phyloP scores from a whole-genome alignment of 2,113 vertebrate genomes.

The Aphyosemion australe region DNA sequence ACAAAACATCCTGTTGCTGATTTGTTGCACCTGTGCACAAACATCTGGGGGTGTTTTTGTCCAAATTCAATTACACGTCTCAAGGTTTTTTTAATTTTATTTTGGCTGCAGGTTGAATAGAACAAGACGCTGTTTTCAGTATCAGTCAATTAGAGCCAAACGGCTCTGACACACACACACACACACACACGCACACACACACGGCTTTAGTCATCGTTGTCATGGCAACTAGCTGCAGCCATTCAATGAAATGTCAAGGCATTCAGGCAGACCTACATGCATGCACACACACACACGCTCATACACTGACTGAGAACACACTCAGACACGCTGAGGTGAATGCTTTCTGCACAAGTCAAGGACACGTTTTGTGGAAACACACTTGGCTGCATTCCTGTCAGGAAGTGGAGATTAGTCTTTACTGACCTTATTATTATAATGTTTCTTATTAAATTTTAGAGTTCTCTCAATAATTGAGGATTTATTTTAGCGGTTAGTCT shows the following conservation, averaged over 20 bases:
- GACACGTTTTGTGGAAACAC: neutral
- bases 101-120: constrained; percentile 34
- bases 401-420: neutral
- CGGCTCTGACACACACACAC: constrained; percentile 11
- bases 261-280: constrained; percentile 37
- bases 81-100: constrained; percentile 8
- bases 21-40: neutral
- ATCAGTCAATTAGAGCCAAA: constrained; percentile 40
- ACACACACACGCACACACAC: constrained; percentile 5
- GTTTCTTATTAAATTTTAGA: constrained; percentile 8
- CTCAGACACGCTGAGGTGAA: constrained; percentile 15
- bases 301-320: neutral
- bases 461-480: neutral
- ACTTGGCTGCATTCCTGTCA: neutral
- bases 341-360: constrained; percentile 5
- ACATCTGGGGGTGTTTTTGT: neutral
- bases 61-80: constrained; percentile 40
- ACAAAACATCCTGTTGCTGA: neutral
- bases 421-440: neutral
- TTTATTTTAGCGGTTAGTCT: neutral
- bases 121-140: constrained; percentile 36
- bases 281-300: constrained; percentile 7
- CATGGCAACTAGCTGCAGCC: constrained; percentile 68
- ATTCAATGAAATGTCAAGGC: constrained; percentile 73
- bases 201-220: constrained; percentile 51